Percentiles rank a stretch among this genome's conserved stretches.
Evolutionary conservation across 2,797 vertebrate genomes (phyloP).

Genomic region (Margarornis squamiger): DNA sequence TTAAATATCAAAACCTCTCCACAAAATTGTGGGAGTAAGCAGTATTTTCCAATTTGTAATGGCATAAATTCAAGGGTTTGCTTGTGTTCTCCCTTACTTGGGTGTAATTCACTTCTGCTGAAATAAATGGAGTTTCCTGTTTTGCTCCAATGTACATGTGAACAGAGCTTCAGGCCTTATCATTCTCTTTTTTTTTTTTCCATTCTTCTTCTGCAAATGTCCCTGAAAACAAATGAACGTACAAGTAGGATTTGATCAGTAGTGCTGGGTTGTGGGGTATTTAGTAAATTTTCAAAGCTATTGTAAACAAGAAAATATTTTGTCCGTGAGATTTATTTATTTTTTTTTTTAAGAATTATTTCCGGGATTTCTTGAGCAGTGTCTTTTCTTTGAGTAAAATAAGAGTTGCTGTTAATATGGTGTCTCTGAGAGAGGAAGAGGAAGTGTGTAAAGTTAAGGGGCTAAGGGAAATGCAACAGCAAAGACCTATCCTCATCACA

Average conservation of each 20-base stretch:
- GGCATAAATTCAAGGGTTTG: not conserved
- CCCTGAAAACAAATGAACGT: not conserved
- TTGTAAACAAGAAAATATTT: not conserved
- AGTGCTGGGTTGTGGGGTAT: not conserved
- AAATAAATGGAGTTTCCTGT: not conserved
- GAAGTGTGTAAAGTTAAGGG: not conserved
- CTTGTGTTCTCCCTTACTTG: not conserved
- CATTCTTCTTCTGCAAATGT: not conserved
- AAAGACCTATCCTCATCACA: not conserved
- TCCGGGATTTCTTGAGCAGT: not conserved
- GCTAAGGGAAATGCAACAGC: not conserved
- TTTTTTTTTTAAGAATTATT: not conserved
- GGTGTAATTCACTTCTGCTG: not conserved
- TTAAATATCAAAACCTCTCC: not conserved
- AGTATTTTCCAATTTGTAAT: not conserved
- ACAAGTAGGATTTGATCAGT: not conserved
- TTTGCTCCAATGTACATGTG: not conserved
- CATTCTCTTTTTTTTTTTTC: not conserved
- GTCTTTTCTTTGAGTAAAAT: not conserved
- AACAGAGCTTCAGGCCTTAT: not conserved
- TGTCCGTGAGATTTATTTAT: not conserved
- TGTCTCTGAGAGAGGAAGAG: not conserved
- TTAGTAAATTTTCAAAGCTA: not conserved
- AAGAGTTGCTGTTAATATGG: not conserved
- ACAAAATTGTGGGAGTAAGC: not conserved